Evolutionary conservation across 2,888 invertebrate genomes (phyloP).

Genomic region (Hydrotaea diabolus): DNA sequence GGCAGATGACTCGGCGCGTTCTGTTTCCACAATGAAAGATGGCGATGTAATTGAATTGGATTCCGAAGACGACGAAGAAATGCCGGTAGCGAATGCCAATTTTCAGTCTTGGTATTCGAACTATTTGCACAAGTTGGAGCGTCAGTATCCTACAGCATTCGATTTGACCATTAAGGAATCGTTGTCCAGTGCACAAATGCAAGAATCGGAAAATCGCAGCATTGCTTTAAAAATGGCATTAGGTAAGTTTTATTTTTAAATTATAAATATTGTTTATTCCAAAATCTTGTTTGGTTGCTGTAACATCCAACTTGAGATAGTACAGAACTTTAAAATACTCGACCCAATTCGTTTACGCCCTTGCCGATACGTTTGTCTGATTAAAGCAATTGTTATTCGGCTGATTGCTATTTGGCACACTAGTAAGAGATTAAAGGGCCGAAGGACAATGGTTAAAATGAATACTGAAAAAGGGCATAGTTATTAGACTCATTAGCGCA

Average conservation of each 20-base stretch:
- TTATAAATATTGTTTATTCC: neutral
- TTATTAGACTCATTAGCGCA: too few species aligned
- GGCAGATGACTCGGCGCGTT: neutral
- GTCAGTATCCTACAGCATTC: constrained; percentile 87
- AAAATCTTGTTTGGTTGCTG: too few species aligned
- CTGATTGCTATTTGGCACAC: too few species aligned
- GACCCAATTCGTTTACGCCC: too few species aligned
- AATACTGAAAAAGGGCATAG: too few species aligned
- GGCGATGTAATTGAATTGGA: constrained; percentile 78
- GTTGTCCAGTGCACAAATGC: constrained; percentile 75
- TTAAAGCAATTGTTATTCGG: too few species aligned
- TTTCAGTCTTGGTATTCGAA: constrained; percentile 82
- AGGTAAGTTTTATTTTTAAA: constrained; percentile 69
- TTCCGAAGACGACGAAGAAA: constrained; percentile 74
- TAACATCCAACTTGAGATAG: too few species aligned
- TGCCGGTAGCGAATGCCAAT: constrained; percentile 31
- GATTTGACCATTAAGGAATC: constrained; percentile 85
- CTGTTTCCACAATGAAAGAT: constrained; percentile 66
- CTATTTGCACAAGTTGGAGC: constrained; percentile 85
- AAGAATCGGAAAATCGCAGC: constrained; percentile 71
- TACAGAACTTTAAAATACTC: too few species aligned
- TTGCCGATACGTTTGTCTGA: too few species aligned
- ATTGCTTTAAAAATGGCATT: constrained; percentile 80
- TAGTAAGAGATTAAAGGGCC: too few species aligned
- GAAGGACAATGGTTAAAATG: too few species aligned